These are phyloP conservation scores for Ylistrum balloti DNA, from an alignment of 1,140 invertebrate genomes.

Conservation along the genomic window DNA sequence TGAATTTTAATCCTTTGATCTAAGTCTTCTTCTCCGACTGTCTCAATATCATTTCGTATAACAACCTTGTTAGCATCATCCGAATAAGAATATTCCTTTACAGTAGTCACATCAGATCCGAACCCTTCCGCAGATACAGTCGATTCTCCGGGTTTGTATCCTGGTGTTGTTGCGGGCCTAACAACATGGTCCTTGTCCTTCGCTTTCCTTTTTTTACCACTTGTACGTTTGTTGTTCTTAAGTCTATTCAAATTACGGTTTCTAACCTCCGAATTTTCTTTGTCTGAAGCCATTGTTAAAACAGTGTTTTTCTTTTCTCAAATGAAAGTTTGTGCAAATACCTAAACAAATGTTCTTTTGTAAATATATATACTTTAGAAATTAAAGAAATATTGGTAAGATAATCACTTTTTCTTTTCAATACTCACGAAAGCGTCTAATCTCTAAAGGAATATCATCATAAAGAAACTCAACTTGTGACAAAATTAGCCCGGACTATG, in stretches of 20 bases:
- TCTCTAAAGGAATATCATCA: neutral
- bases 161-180: neutral
- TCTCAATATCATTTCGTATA: neutral
- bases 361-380: conserved; percentile 1
- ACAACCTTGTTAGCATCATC: neutral
- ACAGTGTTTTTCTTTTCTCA: neutral
- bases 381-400: conserved; percentile 40
- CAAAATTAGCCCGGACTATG: neutral
- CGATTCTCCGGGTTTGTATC: neutral
- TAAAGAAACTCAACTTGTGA: neutral
- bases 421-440: neutral
- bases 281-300: neutral
- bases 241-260: neutral
- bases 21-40: neutral
- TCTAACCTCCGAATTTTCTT: conserved; percentile 18
- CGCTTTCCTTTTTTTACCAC: conserved; percentile 12
- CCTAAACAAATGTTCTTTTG: conserved; percentile 13
- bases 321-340: conserved; percentile 27
- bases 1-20: neutral
- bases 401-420: conserved; percentile 40
- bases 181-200: neutral
- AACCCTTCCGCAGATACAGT: neutral
- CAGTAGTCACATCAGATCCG: neutral
- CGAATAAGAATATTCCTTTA: neutral
- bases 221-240: conserved; percentile 4